Base-by-base conservation (phyloP, 2,113 vertebrate genomes). In the Polyodon spathula region DNA sequence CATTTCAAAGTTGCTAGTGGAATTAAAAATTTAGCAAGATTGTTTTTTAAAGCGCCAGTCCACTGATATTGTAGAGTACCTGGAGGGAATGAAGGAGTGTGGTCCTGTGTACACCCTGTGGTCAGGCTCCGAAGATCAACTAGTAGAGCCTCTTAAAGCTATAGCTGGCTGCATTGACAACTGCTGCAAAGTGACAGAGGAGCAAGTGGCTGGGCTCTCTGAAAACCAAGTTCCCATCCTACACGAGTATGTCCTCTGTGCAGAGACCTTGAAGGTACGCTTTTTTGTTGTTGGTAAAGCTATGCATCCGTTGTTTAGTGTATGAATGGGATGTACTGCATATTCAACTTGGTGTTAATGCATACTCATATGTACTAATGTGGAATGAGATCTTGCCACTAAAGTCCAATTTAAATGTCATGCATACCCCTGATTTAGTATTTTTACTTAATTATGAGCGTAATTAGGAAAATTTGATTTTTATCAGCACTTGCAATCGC, bases 161-260 rank as follows among this genome's bases (percentile, higher is more conserved):
- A 62, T 96, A 12, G 89, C 91, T 39, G 5, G 73, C 77, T 92
- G 89, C 63, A 78, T 94, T 7, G 93, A 93, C 40, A 77, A 65
- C 8, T 96, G 92, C 56, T 83, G 79, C 58, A 81, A 78, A 54
- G 91, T 92, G 39, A 90, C 86, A 0, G 92, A 94, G 51, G 86
- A 75, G 66, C 76, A 83, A 43, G 80, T 91, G 76, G 61, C 78
- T 0, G 85, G 88, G 5, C 80, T 95, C 63, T 86, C 87, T 0
- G 84, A 91, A 38, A 71, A 69, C 37, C 81, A 97, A 42, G 83
- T 91, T 53, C 95, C 96, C 0, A 66, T 82, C 0, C 68, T 97
- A 7, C 94, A 97, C 0, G 93, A 99, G 46, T 99, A 97, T 0
- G 80, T 92, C 56, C 92, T 97, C 52, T 96, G 93, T 59, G 76